These are phyloP conservation scores for Eupithecia pulchellata DNA, from an alignment of 2,888 invertebrate species.

Conservation along the genomic window DNA sequence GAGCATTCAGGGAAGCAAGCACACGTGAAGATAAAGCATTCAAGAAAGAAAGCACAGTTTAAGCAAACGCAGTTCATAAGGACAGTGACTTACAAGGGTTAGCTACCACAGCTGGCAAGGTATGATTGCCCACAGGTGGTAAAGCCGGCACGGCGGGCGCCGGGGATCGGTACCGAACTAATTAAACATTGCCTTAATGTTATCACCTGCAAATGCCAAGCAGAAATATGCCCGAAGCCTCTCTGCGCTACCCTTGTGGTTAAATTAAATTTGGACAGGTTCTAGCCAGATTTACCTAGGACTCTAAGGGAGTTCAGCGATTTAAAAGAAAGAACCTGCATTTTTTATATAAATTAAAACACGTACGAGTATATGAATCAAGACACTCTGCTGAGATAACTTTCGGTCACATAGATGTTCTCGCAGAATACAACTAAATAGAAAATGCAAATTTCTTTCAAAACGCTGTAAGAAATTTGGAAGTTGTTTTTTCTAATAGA, in stretches of 20 bases:
- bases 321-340: background rate
- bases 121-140: constrained; percentile 57
- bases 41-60: background rate
- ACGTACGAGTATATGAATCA: background rate
- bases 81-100: constrained; percentile 71
- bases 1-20: constrained; percentile 8
- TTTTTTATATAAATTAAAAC: background rate
- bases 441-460: constrained; percentile 20
- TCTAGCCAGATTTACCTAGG: constrained; percentile 21
- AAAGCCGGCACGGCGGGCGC: constrained; percentile 52
- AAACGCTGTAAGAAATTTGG: constrained; percentile 17
- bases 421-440: background rate
- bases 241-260: constrained; percentile 56
- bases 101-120: constrained; percentile 59
- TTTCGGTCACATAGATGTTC: background rate
- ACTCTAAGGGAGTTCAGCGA: constrained; percentile 8
- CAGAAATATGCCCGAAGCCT: constrained; percentile 76
- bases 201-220: constrained; percentile 84
- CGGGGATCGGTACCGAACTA: constrained; percentile 81
- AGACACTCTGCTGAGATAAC: background rate
- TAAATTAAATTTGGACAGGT: constrained; percentile 39
- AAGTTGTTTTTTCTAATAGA: constrained; percentile 29
- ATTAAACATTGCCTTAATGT: constrained; percentile 84
- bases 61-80: constrained; percentile 26
- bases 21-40: constrained; percentile 17